These are phyloP conservation scores for Motacilla alba DNA, from an alignment of 2,113 vertebrate species.

Conservation along the genomic window DNA sequence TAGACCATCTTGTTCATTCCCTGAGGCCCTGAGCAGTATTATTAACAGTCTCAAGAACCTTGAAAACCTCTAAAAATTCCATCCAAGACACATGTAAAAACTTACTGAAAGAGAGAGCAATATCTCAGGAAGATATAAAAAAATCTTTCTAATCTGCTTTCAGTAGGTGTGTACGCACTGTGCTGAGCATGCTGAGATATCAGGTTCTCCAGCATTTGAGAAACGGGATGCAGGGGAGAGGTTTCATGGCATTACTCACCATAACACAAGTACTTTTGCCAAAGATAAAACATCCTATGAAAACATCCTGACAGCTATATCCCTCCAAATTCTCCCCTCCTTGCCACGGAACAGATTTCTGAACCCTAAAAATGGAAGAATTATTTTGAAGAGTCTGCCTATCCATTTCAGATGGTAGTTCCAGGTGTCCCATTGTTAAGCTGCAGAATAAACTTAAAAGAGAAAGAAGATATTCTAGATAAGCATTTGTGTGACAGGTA, in stretches of 20 bases:
- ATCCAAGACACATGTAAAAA: slow-evolving; percentile 26
- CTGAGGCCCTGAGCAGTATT: neutral
- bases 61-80: slow-evolving; percentile 45
- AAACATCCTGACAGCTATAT: neutral
- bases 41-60: slow-evolving; percentile 26
- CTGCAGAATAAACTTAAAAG: neutral
- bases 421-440: neutral
- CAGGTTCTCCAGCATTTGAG: neutral
- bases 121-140: slow-evolving; percentile 23
- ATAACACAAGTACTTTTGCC: neutral
- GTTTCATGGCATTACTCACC: neutral
- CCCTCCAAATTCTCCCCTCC: neutral
- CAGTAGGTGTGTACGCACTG: fast-evolving
- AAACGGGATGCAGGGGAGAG: neutral
- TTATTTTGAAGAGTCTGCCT: neutral
- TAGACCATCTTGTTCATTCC: slow-evolving; percentile 13
- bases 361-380: neutral
- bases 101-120: neutral
- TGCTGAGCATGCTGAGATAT: neutral
- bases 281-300: neutral
- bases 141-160: neutral
- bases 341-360: fast-evolving
- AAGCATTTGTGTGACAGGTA: neutral
- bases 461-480: neutral
- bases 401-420: neutral